A percentile compares a stretch with the other conserved stretches of the same genome.
phyloP scores from a whole-genome alignment of 2,113 vertebrate species.

The Cyrtonyx montezumae region DNA sequence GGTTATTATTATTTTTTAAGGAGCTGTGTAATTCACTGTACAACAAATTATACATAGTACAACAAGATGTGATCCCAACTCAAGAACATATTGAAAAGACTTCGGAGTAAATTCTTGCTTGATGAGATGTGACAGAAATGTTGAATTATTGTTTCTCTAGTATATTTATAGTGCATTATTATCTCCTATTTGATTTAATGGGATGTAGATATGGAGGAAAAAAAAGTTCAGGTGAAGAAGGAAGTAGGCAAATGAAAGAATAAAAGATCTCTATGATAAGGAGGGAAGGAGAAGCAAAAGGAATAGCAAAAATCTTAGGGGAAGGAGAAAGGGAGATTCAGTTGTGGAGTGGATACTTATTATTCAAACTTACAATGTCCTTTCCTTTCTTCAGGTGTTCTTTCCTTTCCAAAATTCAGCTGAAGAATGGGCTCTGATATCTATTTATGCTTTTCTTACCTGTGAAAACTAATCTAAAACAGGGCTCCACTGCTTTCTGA shows the following conservation, averaged over 20 bases:
- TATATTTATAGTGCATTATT: neutral
- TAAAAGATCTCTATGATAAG: neutral
- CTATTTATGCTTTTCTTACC: neutral
- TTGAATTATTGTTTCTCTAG: neutral
- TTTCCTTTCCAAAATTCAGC: neutral
- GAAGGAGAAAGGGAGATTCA: neutral
- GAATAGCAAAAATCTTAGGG: neutral
- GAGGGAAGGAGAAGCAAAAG: no score
- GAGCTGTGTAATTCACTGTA: neutral
- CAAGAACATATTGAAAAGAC: neutral
- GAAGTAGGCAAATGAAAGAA: neutral
- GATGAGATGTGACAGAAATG: neutral
- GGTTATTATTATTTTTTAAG: neutral
- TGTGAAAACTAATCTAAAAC: neutral
- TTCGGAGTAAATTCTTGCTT: neutral
- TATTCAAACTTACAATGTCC: neutral
- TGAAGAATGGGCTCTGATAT: neutral
- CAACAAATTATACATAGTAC: neutral
- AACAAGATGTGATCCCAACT: neutral
- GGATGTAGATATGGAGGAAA: neutral
- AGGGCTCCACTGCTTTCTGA: neutral
- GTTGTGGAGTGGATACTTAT: neutral
- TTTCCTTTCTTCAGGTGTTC: neutral
- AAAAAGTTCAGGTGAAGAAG: neutral
- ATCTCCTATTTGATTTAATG: neutral